A percentile compares a stretch with the other conserved stretches of the same genome.
These are phyloP conservation scores for Scaptomyza caliginosa DNA, from an alignment of 2,888 invertebrate species.

Conservation along the genomic window DNA sequence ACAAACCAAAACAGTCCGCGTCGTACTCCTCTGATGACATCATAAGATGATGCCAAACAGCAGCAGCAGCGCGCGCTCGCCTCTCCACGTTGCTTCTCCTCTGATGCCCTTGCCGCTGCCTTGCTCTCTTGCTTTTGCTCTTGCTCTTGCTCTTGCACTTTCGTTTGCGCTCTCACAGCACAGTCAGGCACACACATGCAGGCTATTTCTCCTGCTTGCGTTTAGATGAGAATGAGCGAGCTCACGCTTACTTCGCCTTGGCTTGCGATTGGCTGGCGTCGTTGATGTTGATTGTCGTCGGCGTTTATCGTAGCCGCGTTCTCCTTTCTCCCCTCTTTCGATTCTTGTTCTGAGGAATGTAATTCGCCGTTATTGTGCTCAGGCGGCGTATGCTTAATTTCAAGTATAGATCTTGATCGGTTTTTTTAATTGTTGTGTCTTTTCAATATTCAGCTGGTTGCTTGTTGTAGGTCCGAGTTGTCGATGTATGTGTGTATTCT, in stretches of 20 bases:
- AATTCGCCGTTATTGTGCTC: conserved; percentile 57
- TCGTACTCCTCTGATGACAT: conserved; percentile 99
- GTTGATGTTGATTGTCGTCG: conserved; percentile 17
- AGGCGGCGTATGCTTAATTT: conserved; percentile 66
- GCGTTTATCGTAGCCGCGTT: conserved; percentile 14
- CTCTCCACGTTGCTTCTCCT: conserved; percentile 59
- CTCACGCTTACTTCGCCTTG: conserved; percentile 46
- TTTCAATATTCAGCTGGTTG: conserved; percentile 14
- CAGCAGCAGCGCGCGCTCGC: conserved; percentile 81
- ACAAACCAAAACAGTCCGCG: conserved; percentile 96
- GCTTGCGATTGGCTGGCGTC: conserved; percentile 44
- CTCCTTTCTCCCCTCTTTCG: conserved; percentile 21
- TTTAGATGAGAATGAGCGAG: conserved; percentile 24
- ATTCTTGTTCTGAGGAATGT: conserved; percentile 8
- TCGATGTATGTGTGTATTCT: conserved; percentile 27
- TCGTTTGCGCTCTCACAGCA: conserved; percentile 44
- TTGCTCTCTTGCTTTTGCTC: conserved; percentile 12
- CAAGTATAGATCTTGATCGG: conserved; percentile 41
- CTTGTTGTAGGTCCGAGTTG: conserved; percentile 50
- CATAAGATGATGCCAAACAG: conserved; percentile 90
- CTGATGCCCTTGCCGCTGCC: conserved; percentile 3
- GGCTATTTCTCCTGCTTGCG: conserved; percentile 51
- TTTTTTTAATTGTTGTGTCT: conserved; percentile 4
- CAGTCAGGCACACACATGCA: conserved; percentile 46
- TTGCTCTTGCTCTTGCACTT: conserved; percentile 43